Conservation (phyloP, 35 echinoderm and acorn worm species). For the Chiridota heheva region DNA sequence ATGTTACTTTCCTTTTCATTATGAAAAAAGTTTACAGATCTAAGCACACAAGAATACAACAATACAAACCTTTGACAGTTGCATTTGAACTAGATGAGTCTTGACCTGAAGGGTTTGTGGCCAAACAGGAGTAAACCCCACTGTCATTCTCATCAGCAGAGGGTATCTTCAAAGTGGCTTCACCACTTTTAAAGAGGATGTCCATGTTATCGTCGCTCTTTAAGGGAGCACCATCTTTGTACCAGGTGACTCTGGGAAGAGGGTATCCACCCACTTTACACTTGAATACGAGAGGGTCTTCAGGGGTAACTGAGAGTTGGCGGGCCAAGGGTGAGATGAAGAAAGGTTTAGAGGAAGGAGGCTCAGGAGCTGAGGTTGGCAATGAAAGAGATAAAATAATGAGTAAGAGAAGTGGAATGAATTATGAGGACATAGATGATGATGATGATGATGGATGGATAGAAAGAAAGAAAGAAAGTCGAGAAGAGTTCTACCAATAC, state of each 20-base stretch:
- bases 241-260: slow-evolving; percentile 31
- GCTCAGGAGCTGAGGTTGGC: slow-evolving; percentile 14
- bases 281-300: slow-evolving; percentile 40
- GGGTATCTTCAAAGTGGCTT: no score
- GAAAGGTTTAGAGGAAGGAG: slow-evolving; percentile 33
- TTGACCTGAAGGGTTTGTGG: no score
- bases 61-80: no score
- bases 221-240: slow-evolving; percentile 8
- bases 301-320: not conserved
- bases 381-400: not conserved
- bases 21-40: no score
- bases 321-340: slow-evolving; percentile 19
- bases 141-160: no score
- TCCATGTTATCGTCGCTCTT: no score
- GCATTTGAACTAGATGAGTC: no score
- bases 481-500: no score
- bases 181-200: no score
- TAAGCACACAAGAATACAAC: no score
- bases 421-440: not conserved
- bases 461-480: not conserved
- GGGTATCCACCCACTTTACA: slow-evolving; percentile 65
- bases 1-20: no score
- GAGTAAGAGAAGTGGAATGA: not conserved
- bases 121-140: no score
- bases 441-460: not conserved